Evolutionary conservation across 2,888 invertebrate genomes (phyloP).

Genomic region (Patella ulyssiponensis): DNA sequence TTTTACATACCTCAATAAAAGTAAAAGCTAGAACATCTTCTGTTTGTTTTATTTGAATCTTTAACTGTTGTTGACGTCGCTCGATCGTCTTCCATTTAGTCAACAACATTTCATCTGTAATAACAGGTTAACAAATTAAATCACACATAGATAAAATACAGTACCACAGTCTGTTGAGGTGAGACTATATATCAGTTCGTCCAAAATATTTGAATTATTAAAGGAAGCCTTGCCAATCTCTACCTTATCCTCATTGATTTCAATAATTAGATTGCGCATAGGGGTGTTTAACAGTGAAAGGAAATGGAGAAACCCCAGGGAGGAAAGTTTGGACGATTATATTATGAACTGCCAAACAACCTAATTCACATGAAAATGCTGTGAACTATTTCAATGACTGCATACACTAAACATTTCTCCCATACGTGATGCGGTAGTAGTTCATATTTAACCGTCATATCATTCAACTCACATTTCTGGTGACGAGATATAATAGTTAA

Average conservation of each 20-base stretch:
- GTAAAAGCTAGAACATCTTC: slow-evolving; percentile 86
- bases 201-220: too few species aligned
- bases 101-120: slow-evolving; percentile 32
- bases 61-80: slow-evolving; percentile 81
- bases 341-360: background rate
- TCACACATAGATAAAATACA: background rate
- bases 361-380: background rate
- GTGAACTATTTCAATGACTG: background rate
- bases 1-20: slow-evolving; percentile 81
- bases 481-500: background rate
- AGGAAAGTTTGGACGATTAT: too few species aligned
- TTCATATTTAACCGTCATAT: slow-evolving; percentile 16
- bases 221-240: too few species aligned
- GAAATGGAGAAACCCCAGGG: too few species aligned
- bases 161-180: too few species aligned
- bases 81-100: slow-evolving; percentile 79
- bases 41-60: slow-evolving; percentile 79
- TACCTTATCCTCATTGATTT: too few species aligned
- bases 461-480: too few species aligned
- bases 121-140: background rate
- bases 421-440: slow-evolving; percentile 11
- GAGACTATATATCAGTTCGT: too few species aligned
- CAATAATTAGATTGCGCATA: too few species aligned
- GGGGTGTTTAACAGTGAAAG: too few species aligned
- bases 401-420: too few species aligned